Evolutionary conservation across 2,113 vertebrate genomes (phyloP), one percentile per base, ranked within the genome.

Genomic region (Calypte anna): DNA sequence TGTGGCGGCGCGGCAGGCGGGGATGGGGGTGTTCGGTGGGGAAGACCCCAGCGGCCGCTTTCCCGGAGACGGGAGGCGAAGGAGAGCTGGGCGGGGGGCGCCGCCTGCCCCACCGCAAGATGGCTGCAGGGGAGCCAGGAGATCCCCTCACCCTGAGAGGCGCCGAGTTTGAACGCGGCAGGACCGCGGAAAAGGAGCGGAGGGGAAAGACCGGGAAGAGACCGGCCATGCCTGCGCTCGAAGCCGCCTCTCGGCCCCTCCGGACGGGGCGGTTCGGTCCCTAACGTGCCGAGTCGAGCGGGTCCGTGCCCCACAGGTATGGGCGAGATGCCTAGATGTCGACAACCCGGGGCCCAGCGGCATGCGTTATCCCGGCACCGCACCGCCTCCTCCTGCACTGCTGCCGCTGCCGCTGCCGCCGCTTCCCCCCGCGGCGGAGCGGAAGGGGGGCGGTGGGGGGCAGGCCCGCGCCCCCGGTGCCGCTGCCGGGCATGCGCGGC

Each of bases 401-500:
- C 17, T 12, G 8, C 36, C 14, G 12, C n/a, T n/a, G n/a, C n/a
- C 68, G 40, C 95, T 67, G 67, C 90, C 11, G 8, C 33, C 9
- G 44, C 85, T 51, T 54, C 43, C 38, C 67, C 17, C 63, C 51
- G 27, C 44, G 58, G 66, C 55, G 36, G 69, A 54, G 79, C 72
- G 51, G 90, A 82, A 77, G 73, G 79, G 55, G 82, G 79, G 80
- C 58, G 55, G 50, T 2, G 21, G 70, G 44, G 83, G 82, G 57
- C 28, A 82, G 69, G 80, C 66, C 28, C 22, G 83, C 86, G 86
- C 88, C 91, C 82, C 88, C 80, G 70, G 91, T 66, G 94, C 95
- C 69, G 96, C 96, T 96, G 96, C 96, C 97, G 97, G 96, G 97
- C 97, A 88, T 94, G 97, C 95, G 97, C 97, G 92, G 93, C 97